phyloP scores from a whole-genome alignment of 2,888 invertebrate genomes.

The Plagodis pulveraria region DNA sequence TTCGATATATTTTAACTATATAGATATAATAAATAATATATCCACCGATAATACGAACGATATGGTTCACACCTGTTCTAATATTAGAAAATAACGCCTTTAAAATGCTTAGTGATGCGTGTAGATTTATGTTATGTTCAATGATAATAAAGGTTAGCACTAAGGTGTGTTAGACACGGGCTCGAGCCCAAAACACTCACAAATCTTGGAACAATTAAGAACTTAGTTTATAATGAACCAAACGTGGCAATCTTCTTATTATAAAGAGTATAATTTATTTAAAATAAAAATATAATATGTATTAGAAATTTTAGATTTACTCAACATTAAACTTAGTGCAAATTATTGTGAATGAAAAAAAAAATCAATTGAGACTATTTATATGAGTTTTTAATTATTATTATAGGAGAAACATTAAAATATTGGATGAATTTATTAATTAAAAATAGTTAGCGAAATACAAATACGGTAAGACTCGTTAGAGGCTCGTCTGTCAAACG shows the following conservation, averaged over 20 bases:
- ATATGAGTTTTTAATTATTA: constrained; percentile 85
- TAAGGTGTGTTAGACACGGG: constrained; percentile 68
- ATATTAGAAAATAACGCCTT: constrained; percentile 83
- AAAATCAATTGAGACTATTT: constrained; percentile 83
- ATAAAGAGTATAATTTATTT: constrained; percentile 84
- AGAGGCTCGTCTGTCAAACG: constrained; percentile 82
- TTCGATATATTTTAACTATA: constrained; percentile 58
- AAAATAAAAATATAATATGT: constrained; percentile 81
- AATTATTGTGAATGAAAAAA: constrained; percentile 77
- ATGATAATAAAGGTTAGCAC: constrained; percentile 78
- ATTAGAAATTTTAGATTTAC: constrained; percentile 85
- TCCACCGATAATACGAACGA: constrained; percentile 76
- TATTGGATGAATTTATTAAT: constrained; percentile 85
- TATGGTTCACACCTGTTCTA: constrained; percentile 75
- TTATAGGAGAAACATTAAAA: constrained; percentile 82
- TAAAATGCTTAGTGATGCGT: constrained; percentile 79
- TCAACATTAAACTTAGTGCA: constrained; percentile 84
- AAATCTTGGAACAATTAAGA: constrained; percentile 81
- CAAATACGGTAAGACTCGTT: constrained; percentile 84
- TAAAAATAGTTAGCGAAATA: constrained; percentile 85
- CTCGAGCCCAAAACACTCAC: constrained; percentile 62
- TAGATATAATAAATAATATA: constrained; percentile 72
- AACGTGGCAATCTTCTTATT: constrained; percentile 81
- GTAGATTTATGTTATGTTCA: constrained; percentile 82
- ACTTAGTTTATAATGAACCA: constrained; percentile 83